These are phyloP conservation scores for Lamellibrachia satsuma DNA, from an alignment of 2,888 invertebrate genomes.

Conservation along the genomic window DNA sequence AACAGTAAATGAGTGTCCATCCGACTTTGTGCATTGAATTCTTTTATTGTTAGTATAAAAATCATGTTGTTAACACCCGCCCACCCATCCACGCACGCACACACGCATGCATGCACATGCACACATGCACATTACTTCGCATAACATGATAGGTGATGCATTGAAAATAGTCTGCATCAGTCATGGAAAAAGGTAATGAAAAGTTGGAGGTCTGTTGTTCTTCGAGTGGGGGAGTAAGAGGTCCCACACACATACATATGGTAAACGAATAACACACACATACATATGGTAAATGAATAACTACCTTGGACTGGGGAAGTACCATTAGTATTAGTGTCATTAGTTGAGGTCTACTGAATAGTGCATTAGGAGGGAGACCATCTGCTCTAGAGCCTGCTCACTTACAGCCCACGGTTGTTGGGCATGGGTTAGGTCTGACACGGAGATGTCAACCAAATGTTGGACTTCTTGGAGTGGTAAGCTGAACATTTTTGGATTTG, in stretches of 20 bases:
- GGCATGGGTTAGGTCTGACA: too few species aligned
- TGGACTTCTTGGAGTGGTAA: neutral
- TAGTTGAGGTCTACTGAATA: neutral
- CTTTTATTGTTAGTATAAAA: neutral
- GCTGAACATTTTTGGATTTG: neutral
- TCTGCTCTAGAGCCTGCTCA: neutral
- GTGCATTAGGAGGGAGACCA: neutral
- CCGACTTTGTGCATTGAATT: neutral
- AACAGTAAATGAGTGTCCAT: neutral
- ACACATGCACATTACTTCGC: neutral
- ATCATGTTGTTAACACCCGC: neutral
- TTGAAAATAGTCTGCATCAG: neutral
- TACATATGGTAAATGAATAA: slow-evolving; percentile 11
- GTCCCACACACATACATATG: neutral
- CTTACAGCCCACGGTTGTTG: neutral
- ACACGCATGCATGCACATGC: neutral
- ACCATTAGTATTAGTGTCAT: slow-evolving; percentile 10
- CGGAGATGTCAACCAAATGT: too few species aligned
- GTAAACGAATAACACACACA: neutral
- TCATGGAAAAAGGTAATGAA: neutral
- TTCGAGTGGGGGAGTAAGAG: neutral
- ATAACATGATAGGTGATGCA: too few species aligned
- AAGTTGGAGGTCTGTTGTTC: neutral
- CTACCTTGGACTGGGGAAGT: neutral
- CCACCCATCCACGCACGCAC: neutral